A percentile compares a stretch with the other conserved stretches of the same genome.
Conservation (phyloP, 2,113 vertebrate genomes). For the Isichthys henryi region DNA sequence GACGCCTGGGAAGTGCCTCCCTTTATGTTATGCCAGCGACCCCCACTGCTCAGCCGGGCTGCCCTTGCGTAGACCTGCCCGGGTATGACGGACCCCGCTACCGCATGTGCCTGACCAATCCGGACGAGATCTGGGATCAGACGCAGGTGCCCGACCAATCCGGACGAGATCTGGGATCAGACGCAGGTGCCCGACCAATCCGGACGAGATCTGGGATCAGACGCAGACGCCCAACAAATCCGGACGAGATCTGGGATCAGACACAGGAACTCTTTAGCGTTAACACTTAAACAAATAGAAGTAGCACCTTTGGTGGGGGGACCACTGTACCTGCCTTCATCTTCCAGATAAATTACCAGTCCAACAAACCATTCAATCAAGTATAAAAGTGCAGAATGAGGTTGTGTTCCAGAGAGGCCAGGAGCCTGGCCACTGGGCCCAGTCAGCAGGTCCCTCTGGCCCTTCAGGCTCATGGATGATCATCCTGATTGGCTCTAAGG, state of each 20-base stretch:
- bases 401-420: too few relatives aligned
- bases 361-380: not conserved
- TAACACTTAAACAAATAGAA: not conserved
- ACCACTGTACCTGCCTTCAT: not conserved
- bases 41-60: not conserved
- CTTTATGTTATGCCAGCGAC: not conserved
- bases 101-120: constrained; percentile 10
- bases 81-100: not conserved
- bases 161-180: not conserved
- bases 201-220: too few relatives aligned
- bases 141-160: not conserved
- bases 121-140: not conserved
- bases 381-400: not conserved
- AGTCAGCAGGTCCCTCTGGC: not conserved
- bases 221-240: too few relatives aligned
- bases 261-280: not conserved
- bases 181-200: not conserved
- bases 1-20: not conserved
- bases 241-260: too few relatives aligned
- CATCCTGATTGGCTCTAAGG: not conserved
- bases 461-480: not conserved
- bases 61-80: not conserved
- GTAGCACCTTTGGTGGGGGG: not conserved
- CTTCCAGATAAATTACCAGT: not conserved
- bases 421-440: not conserved